Evolutionary conservation across 2,888 invertebrate species (phyloP), one percentile per base, ranked within the genome.

Genomic region (Sminthurinus aureus): DNA sequence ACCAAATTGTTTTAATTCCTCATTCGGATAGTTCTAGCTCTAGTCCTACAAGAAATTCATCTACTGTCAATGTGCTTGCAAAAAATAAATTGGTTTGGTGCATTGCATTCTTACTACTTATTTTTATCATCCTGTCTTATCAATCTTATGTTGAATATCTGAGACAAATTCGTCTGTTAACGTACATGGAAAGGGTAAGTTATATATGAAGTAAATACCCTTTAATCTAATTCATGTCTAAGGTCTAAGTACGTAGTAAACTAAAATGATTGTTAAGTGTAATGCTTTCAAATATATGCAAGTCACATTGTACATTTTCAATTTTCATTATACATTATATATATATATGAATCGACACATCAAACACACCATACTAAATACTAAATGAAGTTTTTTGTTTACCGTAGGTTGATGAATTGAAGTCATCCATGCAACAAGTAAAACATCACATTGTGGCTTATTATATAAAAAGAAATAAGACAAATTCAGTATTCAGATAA

Each of bases 361-460:
- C n/a, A n/a, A n/a, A n/a, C n/a, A n/a, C n/a, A n/a, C n/a, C n/a
- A n/a, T n/a, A n/a, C n/a, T n/a, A n/a, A n/a, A n/a, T n/a, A n/a
- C n/a, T n/a, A n/a, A n/a, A n/a, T n/a, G n/a, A n/a, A n/a, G n/a
- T 75, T 18, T 26, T 38, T 38, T 69, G 18, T 51, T 13, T 73
- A 8, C 82, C n/a, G n/a, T n/a, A 82, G 82, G 51, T 82, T 20
- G 76, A 82, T 2, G 82, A 82, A 77, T 22, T 82, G 18, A 77
- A 82, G 69, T 76, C 20, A 13, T 83, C 78, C 18, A 79, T 83
- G 74, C 24, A n/a, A 8, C 52, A 78, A 51, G 69, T 83, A 8
- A 69, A 83, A 52, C 78, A 83, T 78, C 83, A 83, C 22, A 74
- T 83, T 8, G 0, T 20, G 0, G 82, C 82, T 4, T 11, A 78